Percentiles rank a stretch among this genome's conserved stretches.
phyloP scores from a whole-genome alignment of 2,888 invertebrate genomes.

The Synergus itoensis region DNA sequence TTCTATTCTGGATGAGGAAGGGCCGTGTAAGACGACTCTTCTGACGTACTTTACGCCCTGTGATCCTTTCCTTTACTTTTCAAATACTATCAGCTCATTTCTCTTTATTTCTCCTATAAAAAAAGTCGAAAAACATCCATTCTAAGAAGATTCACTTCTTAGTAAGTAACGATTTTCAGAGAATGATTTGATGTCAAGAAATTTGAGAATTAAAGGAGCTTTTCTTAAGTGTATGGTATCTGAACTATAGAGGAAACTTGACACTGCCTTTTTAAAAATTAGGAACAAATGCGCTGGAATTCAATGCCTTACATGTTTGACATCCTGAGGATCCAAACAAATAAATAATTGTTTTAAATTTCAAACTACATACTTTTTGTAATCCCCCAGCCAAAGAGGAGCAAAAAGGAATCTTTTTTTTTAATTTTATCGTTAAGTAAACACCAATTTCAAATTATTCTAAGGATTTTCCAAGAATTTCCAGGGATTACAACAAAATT shows the following conservation, averaged over 20 bases:
- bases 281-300: neutral
- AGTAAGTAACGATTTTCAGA: neutral
- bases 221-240: neutral
- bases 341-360: neutral
- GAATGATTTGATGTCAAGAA: too few species aligned
- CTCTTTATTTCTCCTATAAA: conserved; percentile 3
- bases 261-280: neutral
- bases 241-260: neutral
- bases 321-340: conserved; percentile 9
- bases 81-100: conserved; percentile 29
- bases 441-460: too few species aligned
- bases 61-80: conserved; percentile 23
- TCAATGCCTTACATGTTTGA: neutral
- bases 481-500: too few species aligned
- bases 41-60: conserved; percentile 29
- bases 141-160: neutral
- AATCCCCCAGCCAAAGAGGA: too few species aligned
- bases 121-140: neutral
- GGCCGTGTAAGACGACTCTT: conserved; percentile 23
- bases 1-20: conserved; percentile 38
- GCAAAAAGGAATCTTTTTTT: too few species aligned
- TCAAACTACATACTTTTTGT: too few species aligned
- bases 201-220: neutral
- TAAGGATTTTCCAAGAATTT: too few species aligned
- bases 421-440: too few species aligned